A percentile compares a stretch with the other conserved stretches of the same genome.
These are phyloP conservation scores for Melanocharis versteri DNA, from an alignment of 2,113 vertebrate genomes.

Conservation along the genomic window DNA sequence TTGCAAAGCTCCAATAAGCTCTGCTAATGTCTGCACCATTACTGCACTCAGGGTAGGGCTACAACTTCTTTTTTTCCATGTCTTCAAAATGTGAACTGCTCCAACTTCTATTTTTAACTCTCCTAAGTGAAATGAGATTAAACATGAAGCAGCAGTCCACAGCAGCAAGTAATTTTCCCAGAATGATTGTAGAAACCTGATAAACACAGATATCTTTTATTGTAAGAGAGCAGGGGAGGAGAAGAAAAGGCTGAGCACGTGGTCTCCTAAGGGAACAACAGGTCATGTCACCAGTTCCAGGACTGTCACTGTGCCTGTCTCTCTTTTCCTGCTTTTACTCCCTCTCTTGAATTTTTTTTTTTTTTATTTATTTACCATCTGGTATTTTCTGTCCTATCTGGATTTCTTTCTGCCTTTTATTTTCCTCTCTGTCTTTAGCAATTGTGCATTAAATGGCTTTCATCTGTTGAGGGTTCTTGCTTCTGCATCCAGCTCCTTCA, in stretches of 20 bases:
- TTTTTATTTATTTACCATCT: background rate
- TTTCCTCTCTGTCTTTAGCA: background rate
- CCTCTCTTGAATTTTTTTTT: background rate
- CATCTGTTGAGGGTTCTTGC: background rate
- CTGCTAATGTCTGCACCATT: background rate
- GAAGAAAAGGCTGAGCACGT: background rate
- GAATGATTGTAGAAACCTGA: slow-evolving; percentile 12
- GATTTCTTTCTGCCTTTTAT: background rate
- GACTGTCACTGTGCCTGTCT: background rate
- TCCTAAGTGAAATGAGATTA: slow-evolving; percentile 32
- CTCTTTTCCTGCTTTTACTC: background rate
- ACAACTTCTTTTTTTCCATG: background rate
- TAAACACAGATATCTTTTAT: slow-evolving; percentile 27
- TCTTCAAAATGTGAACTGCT: slow-evolving; percentile 29
- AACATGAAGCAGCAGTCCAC: background rate
- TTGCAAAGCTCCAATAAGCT: background rate
- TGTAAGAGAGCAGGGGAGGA: background rate
- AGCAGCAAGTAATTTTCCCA: slow-evolving; percentile 2
- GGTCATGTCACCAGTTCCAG: background rate
- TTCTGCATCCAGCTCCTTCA: background rate
- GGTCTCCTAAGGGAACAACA: background rate
- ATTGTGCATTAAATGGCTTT: background rate
- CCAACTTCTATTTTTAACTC: slow-evolving; percentile 55
- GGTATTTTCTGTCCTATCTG: background rate
- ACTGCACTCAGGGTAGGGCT: background rate